Conservation (phyloP, 2,888 invertebrate genomes). For the Craniophora ligustri region DNA sequence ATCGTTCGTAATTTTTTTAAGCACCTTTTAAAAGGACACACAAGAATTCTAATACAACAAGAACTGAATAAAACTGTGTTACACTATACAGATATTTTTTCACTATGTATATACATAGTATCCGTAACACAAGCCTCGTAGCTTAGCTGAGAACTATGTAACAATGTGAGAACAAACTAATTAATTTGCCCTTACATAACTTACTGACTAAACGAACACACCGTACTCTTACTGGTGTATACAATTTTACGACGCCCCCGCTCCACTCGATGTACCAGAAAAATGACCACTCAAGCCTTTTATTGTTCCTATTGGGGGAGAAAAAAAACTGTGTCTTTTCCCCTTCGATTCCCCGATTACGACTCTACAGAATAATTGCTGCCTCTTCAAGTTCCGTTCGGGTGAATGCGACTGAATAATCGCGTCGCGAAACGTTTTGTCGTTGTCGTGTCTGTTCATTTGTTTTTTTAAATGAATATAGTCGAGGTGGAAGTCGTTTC, state of each 20-base stretch:
- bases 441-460: neutral
- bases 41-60: too few species aligned
- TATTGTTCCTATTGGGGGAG: constrained; percentile 35
- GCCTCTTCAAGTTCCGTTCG: constrained; percentile 18
- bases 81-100: too few species aligned
- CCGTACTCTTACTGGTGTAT: constrained; percentile 1
- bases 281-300: constrained; percentile 52
- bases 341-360: constrained; percentile 29
- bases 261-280: constrained; percentile 16
- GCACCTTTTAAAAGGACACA: too few species aligned
- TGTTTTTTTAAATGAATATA: neutral
- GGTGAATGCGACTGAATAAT: constrained; percentile 7
- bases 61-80: too few species aligned
- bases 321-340: constrained; percentile 39
- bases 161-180: neutral
- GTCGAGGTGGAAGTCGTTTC: neutral
- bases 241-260: constrained; percentile 16
- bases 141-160: too few species aligned
- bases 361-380: constrained; percentile 56
- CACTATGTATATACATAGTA: too few species aligned
- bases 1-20: too few species aligned
- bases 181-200: neutral
- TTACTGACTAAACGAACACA: constrained; percentile 1
- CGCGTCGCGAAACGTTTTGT: constrained; percentile 6
- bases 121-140: too few species aligned